Conservation (phyloP, 2,888 invertebrate species). For the Campoplex nolae region DNA sequence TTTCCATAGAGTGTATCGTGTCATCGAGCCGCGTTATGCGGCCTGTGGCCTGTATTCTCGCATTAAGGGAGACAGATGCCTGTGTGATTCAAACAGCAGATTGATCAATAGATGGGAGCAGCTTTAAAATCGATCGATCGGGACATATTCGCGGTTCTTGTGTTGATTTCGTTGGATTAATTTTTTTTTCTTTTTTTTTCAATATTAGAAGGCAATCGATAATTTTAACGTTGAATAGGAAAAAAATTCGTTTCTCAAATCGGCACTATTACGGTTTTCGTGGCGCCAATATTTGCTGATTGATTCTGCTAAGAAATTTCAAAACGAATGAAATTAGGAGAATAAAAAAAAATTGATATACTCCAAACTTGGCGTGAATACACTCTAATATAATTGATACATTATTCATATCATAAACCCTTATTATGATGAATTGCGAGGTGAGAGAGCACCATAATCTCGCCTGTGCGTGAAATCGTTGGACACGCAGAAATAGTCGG, state of each 20-base stretch:
- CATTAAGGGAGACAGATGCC: neutral
- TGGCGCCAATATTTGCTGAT: too few relatives aligned
- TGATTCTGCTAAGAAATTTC: too few relatives aligned
- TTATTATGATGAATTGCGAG: too few relatives aligned
- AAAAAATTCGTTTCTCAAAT: neutral
- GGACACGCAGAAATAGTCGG: too few relatives aligned
- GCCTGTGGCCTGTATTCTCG: neutral
- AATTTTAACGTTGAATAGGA: neutral
- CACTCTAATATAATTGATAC: too few relatives aligned
- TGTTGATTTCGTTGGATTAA: neutral
- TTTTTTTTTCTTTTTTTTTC: neutral
- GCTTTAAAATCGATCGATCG: neutral
- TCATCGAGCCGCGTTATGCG: constrained; percentile 4
- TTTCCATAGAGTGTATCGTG: constrained; percentile 6
- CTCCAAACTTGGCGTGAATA: too few relatives aligned
- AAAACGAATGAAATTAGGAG: too few relatives aligned
- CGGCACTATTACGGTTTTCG: too few relatives aligned
- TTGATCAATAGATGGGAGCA: neutral
- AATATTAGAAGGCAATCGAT: neutral
- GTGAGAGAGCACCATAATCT: too few relatives aligned
- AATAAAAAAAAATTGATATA: too few relatives aligned
- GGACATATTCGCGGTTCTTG: neutral
- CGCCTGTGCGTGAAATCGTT: too few relatives aligned
- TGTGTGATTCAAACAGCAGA: neutral
- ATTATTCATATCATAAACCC: too few relatives aligned